Conservation (phyloP, 2,113 vertebrate genomes). For the Vidua macroura region DNA sequence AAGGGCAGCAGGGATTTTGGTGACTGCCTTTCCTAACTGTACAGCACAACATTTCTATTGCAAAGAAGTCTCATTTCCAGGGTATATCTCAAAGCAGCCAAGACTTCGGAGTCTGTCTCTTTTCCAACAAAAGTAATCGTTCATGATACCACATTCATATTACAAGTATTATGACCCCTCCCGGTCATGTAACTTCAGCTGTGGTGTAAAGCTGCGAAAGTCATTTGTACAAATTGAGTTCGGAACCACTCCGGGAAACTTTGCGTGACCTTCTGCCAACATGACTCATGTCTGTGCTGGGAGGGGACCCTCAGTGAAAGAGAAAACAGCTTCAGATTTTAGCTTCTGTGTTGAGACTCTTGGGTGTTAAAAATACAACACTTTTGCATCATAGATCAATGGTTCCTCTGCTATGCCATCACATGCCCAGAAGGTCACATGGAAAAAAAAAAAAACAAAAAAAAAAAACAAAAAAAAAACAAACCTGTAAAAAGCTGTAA, state of each 20-base stretch:
- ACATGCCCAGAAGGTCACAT: neutral
- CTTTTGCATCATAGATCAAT: neutral
- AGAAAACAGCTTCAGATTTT: neutral
- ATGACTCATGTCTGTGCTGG: neutral
- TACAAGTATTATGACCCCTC: neutral
- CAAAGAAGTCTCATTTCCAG: neutral
- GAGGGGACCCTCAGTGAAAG: neutral
- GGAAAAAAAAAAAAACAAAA: too few relatives aligned
- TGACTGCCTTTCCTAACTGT: neutral
- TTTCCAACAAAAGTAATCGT: neutral
- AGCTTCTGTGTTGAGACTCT: neutral
- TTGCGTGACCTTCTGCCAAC: fast-evolving
- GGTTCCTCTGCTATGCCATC: neutral
- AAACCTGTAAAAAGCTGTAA: neutral
- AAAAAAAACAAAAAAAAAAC: too few relatives aligned
- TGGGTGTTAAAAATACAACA: neutral
- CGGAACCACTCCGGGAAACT: neutral
- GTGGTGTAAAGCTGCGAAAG: neutral
- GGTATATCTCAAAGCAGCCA: neutral
- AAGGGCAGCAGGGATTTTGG: neutral
- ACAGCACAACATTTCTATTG: neutral
- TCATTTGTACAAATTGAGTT: neutral
- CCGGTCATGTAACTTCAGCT: neutral
- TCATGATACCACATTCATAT: neutral
- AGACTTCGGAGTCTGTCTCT: neutral